These are phyloP conservation scores for Orchestes rusci DNA, from an alignment of 2,888 invertebrate genomes.

Conservation along the genomic window DNA sequence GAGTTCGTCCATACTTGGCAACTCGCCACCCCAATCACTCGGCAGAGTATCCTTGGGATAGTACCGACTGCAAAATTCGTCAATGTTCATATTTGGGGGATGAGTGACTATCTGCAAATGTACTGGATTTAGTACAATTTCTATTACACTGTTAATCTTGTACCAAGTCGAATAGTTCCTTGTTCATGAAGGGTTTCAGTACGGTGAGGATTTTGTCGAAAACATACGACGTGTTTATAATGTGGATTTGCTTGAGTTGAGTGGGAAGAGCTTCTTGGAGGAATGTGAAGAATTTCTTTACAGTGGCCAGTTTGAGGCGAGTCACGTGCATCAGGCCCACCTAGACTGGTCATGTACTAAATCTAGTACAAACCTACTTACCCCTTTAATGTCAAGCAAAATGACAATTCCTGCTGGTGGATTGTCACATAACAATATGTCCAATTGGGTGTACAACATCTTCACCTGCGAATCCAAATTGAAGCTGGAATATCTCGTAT, in stretches of 20 bases:
- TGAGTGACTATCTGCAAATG: constrained; percentile 52
- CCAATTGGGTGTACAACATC: constrained; percentile 26
- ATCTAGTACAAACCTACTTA: constrained; percentile 20
- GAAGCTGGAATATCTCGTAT: constrained; percentile 32
- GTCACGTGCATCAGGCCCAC: constrained; percentile 36
- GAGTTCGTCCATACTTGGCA: constrained; percentile 47
- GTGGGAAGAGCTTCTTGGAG: constrained; percentile 40
- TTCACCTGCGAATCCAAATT: constrained; percentile 29
- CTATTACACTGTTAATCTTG: constrained; percentile 6
- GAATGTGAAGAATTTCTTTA: constrained; percentile 31
- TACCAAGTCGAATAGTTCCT: constrained; percentile 34
- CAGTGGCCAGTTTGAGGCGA: constrained; percentile 28
- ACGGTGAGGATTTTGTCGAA: constrained; percentile 40
- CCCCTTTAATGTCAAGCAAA: constrained; percentile 32
- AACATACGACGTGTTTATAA: constrained; percentile 42
- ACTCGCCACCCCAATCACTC: constrained; percentile 55
- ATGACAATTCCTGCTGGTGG: constrained; percentile 30
- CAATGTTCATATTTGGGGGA: constrained; percentile 48
- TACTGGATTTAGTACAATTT: no score
- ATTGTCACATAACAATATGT: constrained; percentile 25
- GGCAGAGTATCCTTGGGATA: constrained; percentile 41
- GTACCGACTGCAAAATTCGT: constrained; percentile 49
- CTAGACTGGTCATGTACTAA: constrained; percentile 26
- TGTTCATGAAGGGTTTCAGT: constrained; percentile 38
- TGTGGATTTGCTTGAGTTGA: constrained; percentile 42